Conservation (phyloP, 2,888 invertebrate genomes). For the Microctonus brassicae region DNA sequence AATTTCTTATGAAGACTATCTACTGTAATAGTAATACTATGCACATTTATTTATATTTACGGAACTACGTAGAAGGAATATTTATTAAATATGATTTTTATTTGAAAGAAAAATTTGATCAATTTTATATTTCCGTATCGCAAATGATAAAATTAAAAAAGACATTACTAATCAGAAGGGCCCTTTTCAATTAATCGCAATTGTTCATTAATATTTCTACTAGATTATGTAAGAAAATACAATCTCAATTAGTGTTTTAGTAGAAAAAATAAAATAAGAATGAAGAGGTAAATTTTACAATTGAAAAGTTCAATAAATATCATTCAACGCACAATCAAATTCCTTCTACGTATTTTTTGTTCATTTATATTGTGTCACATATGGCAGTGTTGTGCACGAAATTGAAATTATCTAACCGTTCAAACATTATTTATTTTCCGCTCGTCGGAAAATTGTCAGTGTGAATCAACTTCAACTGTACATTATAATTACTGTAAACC, state of each 20-base stretch:
- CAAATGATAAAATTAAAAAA: neutral
- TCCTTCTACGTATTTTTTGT: slow-evolving; percentile 57
- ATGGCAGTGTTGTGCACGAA: slow-evolving; percentile 63
- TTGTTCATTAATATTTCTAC: neutral
- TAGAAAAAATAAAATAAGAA: neutral
- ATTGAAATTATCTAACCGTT: slow-evolving; percentile 40
- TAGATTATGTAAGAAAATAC: slow-evolving; percentile 58
- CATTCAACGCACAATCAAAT: slow-evolving; percentile 29
- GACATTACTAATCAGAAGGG: neutral
- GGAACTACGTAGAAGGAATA: slow-evolving; percentile 59
- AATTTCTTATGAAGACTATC: slow-evolving; percentile 24
- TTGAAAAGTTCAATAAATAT: slow-evolving; percentile 43
- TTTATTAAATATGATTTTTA: too few relatives aligned
- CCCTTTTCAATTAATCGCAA: neutral
- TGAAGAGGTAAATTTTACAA: slow-evolving; percentile 40
- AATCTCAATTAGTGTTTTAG: slow-evolving; percentile 31
- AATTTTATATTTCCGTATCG: too few relatives aligned
- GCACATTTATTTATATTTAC: slow-evolving; percentile 55
- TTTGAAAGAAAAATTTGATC: too few relatives aligned
- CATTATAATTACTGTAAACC: neutral
- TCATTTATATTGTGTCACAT: slow-evolving; percentile 64
- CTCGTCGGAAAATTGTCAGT: slow-evolving; percentile 42
- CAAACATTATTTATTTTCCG: slow-evolving; percentile 25
- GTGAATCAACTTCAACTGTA: slow-evolving; percentile 39
- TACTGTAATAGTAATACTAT: slow-evolving; percentile 63